Evolutionary conservation across 1,140 invertebrate species (phyloP), one percentile per base, ranked within the genome.

Genomic region (Brachystomella parvula): DNA sequence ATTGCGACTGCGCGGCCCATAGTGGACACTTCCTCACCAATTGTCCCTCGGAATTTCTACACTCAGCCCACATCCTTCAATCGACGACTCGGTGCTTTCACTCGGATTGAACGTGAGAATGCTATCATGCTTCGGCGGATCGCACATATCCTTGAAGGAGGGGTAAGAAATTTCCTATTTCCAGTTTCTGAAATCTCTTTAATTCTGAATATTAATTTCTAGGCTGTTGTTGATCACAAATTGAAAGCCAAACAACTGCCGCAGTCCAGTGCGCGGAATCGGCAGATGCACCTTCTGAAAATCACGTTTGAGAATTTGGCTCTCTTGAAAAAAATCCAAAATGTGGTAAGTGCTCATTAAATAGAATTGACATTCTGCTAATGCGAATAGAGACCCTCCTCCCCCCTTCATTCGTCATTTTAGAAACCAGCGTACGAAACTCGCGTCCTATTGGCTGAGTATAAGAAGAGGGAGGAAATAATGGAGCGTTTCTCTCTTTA

Each of bases 291-390:
- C 47, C 26, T 69, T 9, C 53, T 72, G 24, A 61, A 56, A 6
- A 68, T 72, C n/a, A 66, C 71, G 2, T 72, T 72, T 26, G 71
- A 69, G 21, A 72, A 72, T 60, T 64, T 72, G 33, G 60, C 47
- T 28, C 65, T 72, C 29, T 35, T 67, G 59, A 64, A 72, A 64
- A 17, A 68, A 57, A 67, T 72, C n/a, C 58, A 70, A 44, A 6
- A 32, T 2, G 3, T 29, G 28, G 68, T 71, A 47, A 64, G 19
- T 61, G 39, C 24, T 39, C n/a, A 47, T 21, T 9, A 30, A 60
- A 57, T 57, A 12, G 6, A 24, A 15, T 47, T 21, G 15, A 15
- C 44, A 57, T 21, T 57, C 12, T 57, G 6, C 6, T 57, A 57
- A 57, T 24, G 21, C 28, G n/a, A 29, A 24, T 29, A 12, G 6